Percentiles rank a stretch among this genome's conserved stretches.
These are phyloP conservation scores for Tympanuchus pallidicinctus DNA, from an alignment of 2,113 vertebrate species.

Conservation along the genomic window DNA sequence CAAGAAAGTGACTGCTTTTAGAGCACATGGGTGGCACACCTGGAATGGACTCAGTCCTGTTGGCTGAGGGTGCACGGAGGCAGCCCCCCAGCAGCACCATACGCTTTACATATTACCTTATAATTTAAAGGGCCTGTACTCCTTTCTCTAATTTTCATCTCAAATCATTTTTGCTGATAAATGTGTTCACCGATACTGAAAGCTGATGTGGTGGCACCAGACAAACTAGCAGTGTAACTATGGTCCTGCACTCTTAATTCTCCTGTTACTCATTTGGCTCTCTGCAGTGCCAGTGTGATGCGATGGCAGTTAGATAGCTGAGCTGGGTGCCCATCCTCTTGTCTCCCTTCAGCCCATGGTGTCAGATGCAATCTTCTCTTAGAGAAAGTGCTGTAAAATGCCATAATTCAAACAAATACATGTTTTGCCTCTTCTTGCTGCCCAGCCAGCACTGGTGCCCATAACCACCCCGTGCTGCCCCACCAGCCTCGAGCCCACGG, in stretches of 20 bases:
- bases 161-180: neutral
- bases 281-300: neutral
- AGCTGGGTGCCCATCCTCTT: neutral
- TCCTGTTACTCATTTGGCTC: neutral
- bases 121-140: neutral
- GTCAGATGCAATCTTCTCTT: neutral
- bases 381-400: neutral
- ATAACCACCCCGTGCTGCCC: neutral
- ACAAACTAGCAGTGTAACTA: too few species aligned
- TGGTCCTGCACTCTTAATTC: neutral
- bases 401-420: fast-evolving
- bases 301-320: neutral
- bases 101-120: neutral
- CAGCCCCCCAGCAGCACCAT: too few species aligned
- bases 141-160: too few species aligned
- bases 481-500: too few species aligned
- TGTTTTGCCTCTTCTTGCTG: neutral
- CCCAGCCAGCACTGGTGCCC: neutral
- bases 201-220: neutral
- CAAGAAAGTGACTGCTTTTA: neutral
- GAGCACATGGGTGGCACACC: neutral
- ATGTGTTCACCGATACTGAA: neutral
- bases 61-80: neutral
- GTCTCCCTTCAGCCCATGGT: neutral
- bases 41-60: neutral